Evolutionary conservation across 2,113 vertebrate genomes (phyloP), one percentile per base, ranked within the genome.

Genomic region (Arizona elegans): DNA sequence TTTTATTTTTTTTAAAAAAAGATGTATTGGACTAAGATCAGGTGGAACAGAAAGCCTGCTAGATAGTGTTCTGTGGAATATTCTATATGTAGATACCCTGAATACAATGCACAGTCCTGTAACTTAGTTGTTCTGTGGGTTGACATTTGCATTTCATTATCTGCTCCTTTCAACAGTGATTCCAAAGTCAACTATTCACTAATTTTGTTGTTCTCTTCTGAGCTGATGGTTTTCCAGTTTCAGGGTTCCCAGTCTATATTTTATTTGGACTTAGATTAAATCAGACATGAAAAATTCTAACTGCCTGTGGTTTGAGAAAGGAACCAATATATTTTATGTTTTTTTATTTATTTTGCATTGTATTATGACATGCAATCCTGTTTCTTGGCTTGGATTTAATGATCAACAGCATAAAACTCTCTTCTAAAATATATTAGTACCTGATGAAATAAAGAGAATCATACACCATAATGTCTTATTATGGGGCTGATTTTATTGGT

Each of bases 311-410:
- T 43, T 92, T 58, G 1, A 62, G 50, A 88, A 55, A 65, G 47
- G 0, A 85, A 86, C 38, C 0, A 29, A 19, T 81, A 43, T 43
- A 81, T 81, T 90, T 75, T 43, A 2, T 70, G 19, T 1, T 90
- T 47, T 89, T 59, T 1, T 55, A 81, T 38, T 58, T 10, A 29
- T 23, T 86, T 59, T 33, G 43, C 55, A 23, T 87, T 92, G 1
- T 54, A 19, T 26, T 75, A 89, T 90, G 53, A 29, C 53, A 87
- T 91, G 86, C 91, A 85, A 52, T 93, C 93, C 54, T 87, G 87
- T 24, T 38, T 86, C 23, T 1, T 59, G 90, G 81, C 33, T 75
- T 91, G 53, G 54, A 87, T 90, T 88, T 93, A 86, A 6, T 85
- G 90, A 89, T 58, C 81, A 87, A n/a, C 17, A 91, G 59, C 43